A percentile compares a stretch with the other conserved stretches of the same genome.
These are phyloP conservation scores for Pecten maximus DNA, from an alignment of 2,888 invertebrate genomes.

Conservation along the genomic window DNA sequence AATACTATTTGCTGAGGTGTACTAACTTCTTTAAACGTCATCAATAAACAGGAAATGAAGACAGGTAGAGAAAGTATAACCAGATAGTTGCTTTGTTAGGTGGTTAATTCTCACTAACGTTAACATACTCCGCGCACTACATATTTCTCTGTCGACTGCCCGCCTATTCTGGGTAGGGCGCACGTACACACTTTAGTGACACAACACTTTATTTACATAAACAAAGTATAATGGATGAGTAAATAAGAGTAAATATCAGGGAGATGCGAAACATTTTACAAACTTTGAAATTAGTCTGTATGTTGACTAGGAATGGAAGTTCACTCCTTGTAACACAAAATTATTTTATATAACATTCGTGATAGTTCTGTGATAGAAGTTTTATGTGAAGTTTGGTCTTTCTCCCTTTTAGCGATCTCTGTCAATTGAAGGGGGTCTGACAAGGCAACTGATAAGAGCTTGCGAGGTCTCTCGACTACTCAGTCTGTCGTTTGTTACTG, in stretches of 20 bases:
- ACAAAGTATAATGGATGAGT: neutral
- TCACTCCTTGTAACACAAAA: neutral
- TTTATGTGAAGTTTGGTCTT: conserved; percentile 32
- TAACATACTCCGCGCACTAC: neutral
- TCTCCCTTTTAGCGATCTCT: conserved; percentile 24
- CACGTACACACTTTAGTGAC: neutral
- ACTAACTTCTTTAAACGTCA: no score
- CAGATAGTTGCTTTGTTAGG: neutral
- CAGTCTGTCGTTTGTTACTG: neutral
- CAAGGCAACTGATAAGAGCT: conserved; percentile 6
- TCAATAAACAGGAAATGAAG: no score
- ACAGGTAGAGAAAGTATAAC: neutral
- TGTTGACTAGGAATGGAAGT: neutral
- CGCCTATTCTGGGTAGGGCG: neutral
- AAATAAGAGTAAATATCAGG: neutral
- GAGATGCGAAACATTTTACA: neutral
- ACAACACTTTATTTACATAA: neutral
- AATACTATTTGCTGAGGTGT: no score
- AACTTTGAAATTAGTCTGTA: neutral
- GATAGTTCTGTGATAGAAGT: neutral
- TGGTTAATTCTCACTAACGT: neutral
- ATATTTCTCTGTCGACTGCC: neutral
- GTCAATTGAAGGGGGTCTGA: neutral
- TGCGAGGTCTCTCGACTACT: neutral
- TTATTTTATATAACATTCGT: conserved; percentile 1